Evolutionary conservation across 2,113 vertebrate species (phyloP), one percentile per base, ranked within the genome.

Genomic region (Lota lota): DNA sequence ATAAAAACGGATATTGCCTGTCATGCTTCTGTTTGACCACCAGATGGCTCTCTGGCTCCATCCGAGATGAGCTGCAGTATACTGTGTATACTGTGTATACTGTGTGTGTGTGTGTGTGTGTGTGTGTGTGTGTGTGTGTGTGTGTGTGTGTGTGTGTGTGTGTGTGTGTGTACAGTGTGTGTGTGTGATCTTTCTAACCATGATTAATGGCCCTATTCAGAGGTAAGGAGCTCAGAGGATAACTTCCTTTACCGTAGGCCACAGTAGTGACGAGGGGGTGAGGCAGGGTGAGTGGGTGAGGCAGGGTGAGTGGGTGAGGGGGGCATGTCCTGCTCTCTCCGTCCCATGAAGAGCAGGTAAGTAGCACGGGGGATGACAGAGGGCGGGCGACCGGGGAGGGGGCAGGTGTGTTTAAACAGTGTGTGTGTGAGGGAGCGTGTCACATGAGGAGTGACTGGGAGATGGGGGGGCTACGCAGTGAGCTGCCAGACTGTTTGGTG

Each of bases 151-250:
- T 66, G 33, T 5, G 24, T 63, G 40, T 73, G 63, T 60, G 18
- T 64, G 1, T 18, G 21, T 56, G 16, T 8, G 16, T 17, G 54
- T 17, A n/a, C n/a, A n/a, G 54, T 17, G 54, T 6, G 56, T n/a
- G 16, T 17, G 78, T 83, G 84, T 79, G 83, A 82, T 79, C 81
- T 69, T 75, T 83, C 85, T 80, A 89, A 87, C 78, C 75, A 83
- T 90, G 88, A 91, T 90, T 89, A 91, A 91, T 90, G 88, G 79
- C 70, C 79, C 82, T 81, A 84, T 88, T 89, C 86, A 85, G 82
- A 86, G 84, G 85, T 88, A 85, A 85, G 83, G 87, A 89, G 84
- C 85, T 85, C 81, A 81, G 82, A 86, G 86, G 84, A 89, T 86
- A 88, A 83, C 89, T 88, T 86, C 78, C 87, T 90, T 87, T 89